phyloP scores from a whole-genome alignment of 1,140 invertebrate genomes.

The Eumaeus atala region DNA sequence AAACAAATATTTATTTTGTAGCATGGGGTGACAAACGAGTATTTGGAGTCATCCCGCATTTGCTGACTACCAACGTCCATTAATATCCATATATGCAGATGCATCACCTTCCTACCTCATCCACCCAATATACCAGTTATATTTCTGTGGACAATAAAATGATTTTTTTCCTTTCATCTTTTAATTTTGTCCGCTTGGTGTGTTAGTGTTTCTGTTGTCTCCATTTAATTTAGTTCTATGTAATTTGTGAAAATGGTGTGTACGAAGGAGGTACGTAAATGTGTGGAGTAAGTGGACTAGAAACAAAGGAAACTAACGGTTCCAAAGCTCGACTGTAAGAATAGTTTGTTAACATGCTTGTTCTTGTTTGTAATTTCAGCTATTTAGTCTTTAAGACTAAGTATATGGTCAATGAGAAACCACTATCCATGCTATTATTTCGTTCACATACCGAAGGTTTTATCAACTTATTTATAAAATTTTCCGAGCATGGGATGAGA shows the following conservation, averaged over 20 bases:
- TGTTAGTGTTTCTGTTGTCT: neutral
- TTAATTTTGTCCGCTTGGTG: no score
- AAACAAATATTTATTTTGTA: no score
- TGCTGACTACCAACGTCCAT: no score
- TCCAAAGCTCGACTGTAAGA: constrained; percentile 27
- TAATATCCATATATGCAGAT: no score
- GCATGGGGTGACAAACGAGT: no score
- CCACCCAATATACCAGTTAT: no score
- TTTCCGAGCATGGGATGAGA: constrained; percentile 25
- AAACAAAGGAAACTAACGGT: constrained; percentile 38
- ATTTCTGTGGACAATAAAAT: no score
- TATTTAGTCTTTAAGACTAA: constrained; percentile 24
- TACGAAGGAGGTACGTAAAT: constrained; percentile 25
- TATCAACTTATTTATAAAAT: constrained; percentile 18
- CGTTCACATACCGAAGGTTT: neutral
- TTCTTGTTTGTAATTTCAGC: constrained; percentile 34
- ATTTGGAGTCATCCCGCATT: no score
- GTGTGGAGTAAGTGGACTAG: constrained; percentile 32
- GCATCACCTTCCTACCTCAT: no score
- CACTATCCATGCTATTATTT: no score
- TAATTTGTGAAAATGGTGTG: constrained; percentile 26
- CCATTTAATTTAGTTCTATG: constrained; percentile 18
- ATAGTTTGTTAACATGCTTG: constrained; percentile 36
- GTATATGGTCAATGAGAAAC: constrained; percentile 19
- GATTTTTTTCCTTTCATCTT: no score